These are phyloP conservation scores for Nymphalis polychloros DNA, from an alignment of 2,888 invertebrate genomes.

Conservation along the genomic window DNA sequence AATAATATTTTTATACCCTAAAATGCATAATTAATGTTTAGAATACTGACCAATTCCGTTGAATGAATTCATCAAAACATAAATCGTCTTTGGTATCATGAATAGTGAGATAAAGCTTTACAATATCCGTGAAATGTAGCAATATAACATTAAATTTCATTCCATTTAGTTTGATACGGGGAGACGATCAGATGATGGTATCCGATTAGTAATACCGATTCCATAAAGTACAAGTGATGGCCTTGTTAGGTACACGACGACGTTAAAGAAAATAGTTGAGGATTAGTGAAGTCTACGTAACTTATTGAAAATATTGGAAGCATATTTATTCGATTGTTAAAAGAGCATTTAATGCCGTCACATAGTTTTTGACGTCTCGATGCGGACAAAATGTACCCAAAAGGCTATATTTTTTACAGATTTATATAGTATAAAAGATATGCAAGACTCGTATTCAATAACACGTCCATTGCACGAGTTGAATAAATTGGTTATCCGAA, in stretches of 20 bases:
- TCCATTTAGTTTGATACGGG: constrained; percentile 58
- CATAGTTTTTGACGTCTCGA: constrained; percentile 60
- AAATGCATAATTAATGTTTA: constrained; percentile 64
- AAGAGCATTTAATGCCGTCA: constrained; percentile 69
- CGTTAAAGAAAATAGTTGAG: constrained; percentile 58
- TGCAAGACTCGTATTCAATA: constrained; percentile 55
- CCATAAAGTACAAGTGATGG: constrained; percentile 75
- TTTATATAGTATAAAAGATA: constrained; percentile 62
- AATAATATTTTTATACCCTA: constrained; percentile 77
- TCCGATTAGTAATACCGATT: constrained; percentile 55
- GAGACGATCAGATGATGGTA: constrained; percentile 44
- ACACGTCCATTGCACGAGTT: constrained; percentile 71
- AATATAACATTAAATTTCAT: constrained; percentile 58
- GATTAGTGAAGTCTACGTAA: constrained; percentile 54
- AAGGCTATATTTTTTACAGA: constrained; percentile 78
- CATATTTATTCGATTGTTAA: constrained; percentile 64
- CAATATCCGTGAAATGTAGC: constrained; percentile 57
- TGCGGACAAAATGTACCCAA: constrained; percentile 62
- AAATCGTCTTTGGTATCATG: constrained; percentile 49
- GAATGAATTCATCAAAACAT: constrained; percentile 44
- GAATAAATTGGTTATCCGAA: constrained; percentile 54
- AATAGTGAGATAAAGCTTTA: constrained; percentile 68
- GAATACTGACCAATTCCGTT: constrained; percentile 66
- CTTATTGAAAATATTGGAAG: constrained; percentile 53
- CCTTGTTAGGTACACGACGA: constrained; percentile 67